These are phyloP conservation scores for Wasmannia auropunctata DNA, from an alignment of 1,140 invertebrate genomes.

Conservation along the genomic window DNA sequence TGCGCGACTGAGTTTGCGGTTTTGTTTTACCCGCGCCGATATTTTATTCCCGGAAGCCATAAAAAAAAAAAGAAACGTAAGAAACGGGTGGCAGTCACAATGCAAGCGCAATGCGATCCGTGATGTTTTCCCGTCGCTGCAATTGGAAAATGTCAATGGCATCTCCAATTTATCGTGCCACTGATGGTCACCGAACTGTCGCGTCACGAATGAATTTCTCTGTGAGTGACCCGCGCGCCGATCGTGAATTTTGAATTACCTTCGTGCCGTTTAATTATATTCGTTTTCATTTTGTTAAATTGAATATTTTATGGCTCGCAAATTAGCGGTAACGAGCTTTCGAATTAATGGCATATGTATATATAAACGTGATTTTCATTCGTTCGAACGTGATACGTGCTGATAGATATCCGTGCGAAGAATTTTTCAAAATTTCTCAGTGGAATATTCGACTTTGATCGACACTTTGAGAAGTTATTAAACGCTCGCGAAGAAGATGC, in stretches of 20 bases:
- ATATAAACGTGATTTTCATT: not conserved
- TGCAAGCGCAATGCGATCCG: not conserved
- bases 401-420: not conserved
- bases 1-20: not conserved
- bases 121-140: not conserved
- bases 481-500: not conserved
- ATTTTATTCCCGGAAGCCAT: no score
- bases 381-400: not conserved
- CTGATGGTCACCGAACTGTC: not conserved
- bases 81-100: not conserved
- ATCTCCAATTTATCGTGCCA: not conserved
- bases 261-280: slow-evolving; percentile 23
- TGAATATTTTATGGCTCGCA: slow-evolving; percentile 43
- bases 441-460: not conserved
- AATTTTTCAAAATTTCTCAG: not conserved
- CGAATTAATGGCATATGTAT: not conserved
- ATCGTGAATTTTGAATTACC: slow-evolving; percentile 30
- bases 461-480: not conserved
- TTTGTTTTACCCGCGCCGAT: not conserved
- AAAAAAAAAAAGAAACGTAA: not conserved
- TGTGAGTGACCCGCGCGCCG: not conserved
- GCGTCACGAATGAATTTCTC: not conserved
- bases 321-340: slow-evolving; percentile 20
- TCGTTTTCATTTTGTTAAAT: slow-evolving; percentile 34
- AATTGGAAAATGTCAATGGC: not conserved